These are phyloP conservation scores for Anthopleura xanthogrammica DNA, from an alignment of 92 coral and sea anemone species.

Conservation along the genomic window DNA sequence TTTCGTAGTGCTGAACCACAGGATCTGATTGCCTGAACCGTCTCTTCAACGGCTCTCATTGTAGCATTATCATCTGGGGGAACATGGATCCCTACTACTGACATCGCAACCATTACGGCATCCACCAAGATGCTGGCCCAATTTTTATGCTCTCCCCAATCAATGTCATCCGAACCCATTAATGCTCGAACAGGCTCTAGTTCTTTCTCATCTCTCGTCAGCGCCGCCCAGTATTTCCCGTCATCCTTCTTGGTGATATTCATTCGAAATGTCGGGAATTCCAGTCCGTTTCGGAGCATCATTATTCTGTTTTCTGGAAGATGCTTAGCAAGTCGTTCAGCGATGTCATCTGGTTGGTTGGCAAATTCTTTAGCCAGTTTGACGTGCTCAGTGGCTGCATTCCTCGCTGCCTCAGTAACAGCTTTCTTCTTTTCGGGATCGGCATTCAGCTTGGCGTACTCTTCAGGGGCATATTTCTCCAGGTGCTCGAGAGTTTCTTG, in stretches of 20 bases:
- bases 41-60: conserved; percentile 19
- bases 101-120: conserved; percentile 39
- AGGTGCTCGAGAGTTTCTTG: conserved; percentile 48
- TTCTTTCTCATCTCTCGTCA: conserved; percentile 37
- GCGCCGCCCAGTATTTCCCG: conserved; percentile 44
- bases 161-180: conserved; percentile 25
- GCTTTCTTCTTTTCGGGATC: conserved; percentile 40
- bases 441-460: conserved; percentile 46
- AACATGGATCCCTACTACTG: conserved; percentile 33
- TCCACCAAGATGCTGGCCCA: conserved; percentile 61
- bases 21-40: conserved; percentile 32
- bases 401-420: conserved; percentile 47
- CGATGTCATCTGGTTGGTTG: conserved; percentile 41
- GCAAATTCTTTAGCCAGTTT: conserved; percentile 57
- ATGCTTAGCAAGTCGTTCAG: conserved; percentile 37
- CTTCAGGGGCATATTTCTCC: conserved; percentile 49
- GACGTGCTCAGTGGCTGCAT: conserved; percentile 58
- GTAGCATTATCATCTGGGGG: conserved; percentile 11
- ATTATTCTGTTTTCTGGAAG: conserved; percentile 45
- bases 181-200: conserved; percentile 38
- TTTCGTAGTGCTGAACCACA: conserved; percentile 25
- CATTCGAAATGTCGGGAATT: conserved; percentile 62
- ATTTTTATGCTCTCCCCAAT: conserved; percentile 40
- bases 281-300: conserved; percentile 48
- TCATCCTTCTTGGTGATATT: conserved; percentile 39